Evolutionary conservation across 2,888 invertebrate species (phyloP).

Genomic region (Loripinus fragilis): DNA sequence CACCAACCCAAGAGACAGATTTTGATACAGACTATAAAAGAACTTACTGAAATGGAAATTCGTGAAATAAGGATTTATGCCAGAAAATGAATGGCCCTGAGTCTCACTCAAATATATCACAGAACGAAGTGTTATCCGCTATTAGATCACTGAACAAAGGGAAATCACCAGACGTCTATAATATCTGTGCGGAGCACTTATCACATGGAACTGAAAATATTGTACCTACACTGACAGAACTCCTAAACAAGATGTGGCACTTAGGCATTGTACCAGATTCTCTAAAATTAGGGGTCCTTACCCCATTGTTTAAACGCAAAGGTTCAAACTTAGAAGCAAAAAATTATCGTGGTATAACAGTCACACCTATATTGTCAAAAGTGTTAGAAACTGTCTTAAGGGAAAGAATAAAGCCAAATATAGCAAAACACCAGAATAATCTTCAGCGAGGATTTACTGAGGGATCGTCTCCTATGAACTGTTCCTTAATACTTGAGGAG

Average conservation of each 20-base stretch:
- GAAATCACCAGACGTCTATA: background rate
- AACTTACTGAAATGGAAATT: constrained; percentile 6
- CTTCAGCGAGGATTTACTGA: constrained; percentile 29
- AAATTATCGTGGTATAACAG: constrained; percentile 24
- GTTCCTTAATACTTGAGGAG: constrained; percentile 28
- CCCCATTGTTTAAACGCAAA: constrained; percentile 13
- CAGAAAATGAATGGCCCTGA: background rate
- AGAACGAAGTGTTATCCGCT: background rate
- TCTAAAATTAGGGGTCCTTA: background rate
- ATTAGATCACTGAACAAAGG: constrained; percentile 13
- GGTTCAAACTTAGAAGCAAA: background rate
- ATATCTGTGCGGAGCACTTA: constrained; percentile 1
- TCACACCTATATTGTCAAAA: constrained; percentile 9
- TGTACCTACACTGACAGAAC: background rate
- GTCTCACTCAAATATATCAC: background rate
- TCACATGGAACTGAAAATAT: background rate
- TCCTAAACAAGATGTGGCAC: background rate
- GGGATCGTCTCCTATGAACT: constrained; percentile 16
- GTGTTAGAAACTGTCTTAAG: constrained; percentile 15
- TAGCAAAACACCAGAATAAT: constrained; percentile 16
- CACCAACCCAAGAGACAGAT: background rate
- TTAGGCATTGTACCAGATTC: background rate
- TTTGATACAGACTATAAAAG: constrained; percentile 3
- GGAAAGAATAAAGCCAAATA: background rate
- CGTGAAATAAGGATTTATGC: background rate